phyloP scores from a whole-genome alignment of 2,888 invertebrate genomes.

The Hyposoter didymator region DNA sequence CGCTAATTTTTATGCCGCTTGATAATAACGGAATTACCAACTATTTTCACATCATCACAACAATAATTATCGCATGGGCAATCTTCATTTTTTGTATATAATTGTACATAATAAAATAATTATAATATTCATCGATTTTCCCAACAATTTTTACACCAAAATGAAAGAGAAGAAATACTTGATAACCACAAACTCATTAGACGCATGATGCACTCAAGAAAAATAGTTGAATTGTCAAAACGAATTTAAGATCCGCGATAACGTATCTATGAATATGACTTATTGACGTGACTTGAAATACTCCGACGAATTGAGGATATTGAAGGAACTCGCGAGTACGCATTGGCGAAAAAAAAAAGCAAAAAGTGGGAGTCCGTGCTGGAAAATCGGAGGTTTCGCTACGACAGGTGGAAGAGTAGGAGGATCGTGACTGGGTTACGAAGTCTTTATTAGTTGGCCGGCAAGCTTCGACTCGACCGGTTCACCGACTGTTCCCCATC shows the following conservation, averaged over 20 bases:
- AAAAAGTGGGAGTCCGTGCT: conserved; percentile 56
- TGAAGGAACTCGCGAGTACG: conserved; percentile 6
- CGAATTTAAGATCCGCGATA: neutral
- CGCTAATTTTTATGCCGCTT: neutral
- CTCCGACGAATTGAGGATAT: neutral
- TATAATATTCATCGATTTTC: conserved; percentile 13
- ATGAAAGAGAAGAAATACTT: neutral
- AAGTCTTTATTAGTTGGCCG: conserved; percentile 76
- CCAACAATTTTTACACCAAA: neutral
- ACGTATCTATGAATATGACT: neutral
- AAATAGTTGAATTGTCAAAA: neutral
- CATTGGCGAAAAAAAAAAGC: conserved; percentile 7
- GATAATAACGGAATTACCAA: neutral
- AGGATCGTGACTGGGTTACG: conserved; percentile 69
- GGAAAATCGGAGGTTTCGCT: conserved; percentile 53
- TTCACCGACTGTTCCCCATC: conserved; percentile 66
- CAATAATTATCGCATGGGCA: neutral
- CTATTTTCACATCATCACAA: neutral
- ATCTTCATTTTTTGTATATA: conserved; percentile 8
- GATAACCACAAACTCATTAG: neutral
- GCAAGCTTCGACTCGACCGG: conserved; percentile 72
- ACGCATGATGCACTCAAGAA: neutral
- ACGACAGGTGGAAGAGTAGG: conserved; percentile 71
- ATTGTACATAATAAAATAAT: conserved; percentile 34
- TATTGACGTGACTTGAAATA: neutral